These are phyloP conservation scores for Varanus salvator DNA, from an alignment of 2,113 vertebrate genomes.

Conservation along the genomic window DNA sequence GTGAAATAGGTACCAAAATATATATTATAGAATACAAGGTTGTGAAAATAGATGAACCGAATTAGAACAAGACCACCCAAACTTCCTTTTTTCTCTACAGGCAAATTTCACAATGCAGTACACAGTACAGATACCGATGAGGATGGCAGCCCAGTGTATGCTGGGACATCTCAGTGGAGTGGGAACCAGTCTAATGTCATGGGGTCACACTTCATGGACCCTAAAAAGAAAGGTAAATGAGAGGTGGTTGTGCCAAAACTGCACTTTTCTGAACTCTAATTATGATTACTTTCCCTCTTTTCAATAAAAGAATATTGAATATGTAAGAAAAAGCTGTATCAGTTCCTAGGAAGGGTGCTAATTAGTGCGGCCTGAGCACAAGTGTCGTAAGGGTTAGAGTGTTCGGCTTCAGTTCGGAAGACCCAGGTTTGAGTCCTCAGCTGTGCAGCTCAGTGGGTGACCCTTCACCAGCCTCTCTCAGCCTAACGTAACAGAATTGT, in stretches of 20 bases:
- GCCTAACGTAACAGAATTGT: neutral
- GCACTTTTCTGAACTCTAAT: neutral
- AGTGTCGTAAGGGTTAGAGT: neutral
- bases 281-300: neutral
- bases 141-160: conserved; percentile 66
- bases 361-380: neutral
- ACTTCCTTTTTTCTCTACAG: conserved; percentile 25
- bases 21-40: neutral
- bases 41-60: neutral
- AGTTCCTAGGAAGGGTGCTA: neutral
- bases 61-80: conserved; percentile 6
- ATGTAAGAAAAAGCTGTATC: neutral
- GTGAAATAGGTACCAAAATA: neutral
- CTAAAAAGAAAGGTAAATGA: conserved; percentile 68
- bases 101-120: conserved; percentile 55
- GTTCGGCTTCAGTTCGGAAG: too few species aligned
- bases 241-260: neutral
- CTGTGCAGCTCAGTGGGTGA: neutral
- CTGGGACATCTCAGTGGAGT: conserved; percentile 68
- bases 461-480: neutral
- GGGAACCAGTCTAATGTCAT: conserved; percentile 42
- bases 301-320: neutral
- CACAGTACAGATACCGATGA: conserved; percentile 67
- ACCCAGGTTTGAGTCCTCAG: neutral
- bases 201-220: conserved; percentile 55